Evolutionary conservation across 1,140 invertebrate species (phyloP).

Genomic region (Zaprionus nigranus): DNA sequence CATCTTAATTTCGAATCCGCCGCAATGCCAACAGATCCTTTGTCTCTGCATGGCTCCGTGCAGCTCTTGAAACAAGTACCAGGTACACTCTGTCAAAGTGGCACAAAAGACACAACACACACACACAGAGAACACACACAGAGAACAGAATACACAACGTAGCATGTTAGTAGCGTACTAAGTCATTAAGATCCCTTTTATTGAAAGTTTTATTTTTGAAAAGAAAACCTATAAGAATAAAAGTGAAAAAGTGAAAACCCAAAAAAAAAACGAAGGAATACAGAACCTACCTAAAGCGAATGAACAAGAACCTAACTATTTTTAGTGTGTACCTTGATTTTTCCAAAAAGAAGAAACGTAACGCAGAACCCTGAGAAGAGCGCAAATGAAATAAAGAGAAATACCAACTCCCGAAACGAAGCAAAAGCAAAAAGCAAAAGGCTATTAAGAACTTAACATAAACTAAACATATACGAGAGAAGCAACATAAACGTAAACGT

Average conservation of each 20-base stretch:
- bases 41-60: constrained; percentile 60
- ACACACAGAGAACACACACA: constrained; percentile 25
- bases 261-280: constrained; percentile 38
- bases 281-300: constrained; percentile 79
- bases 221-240: constrained; percentile 12
- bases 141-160: constrained; percentile 35
- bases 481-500: constrained; percentile 56
- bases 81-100: constrained; percentile 43
- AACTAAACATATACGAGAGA: constrained; percentile 45
- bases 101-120: constrained; percentile 42
- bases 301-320: constrained; percentile 81
- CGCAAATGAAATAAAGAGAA: constrained; percentile 25
- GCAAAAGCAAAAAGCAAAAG: constrained; percentile 35
- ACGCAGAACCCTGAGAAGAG: constrained; percentile 48
- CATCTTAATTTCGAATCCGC: constrained; percentile 31
- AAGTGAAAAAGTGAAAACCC: constrained; percentile 20
- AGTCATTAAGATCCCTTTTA: constrained; percentile 67
- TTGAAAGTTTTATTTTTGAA: constrained; percentile 69
- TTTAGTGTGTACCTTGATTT: constrained; percentile 83
- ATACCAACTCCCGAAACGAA: constrained; percentile 36
- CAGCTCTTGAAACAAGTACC: constrained; percentile 30
- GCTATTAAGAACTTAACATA: constrained; percentile 55
- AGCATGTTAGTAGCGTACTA: constrained; percentile 73
- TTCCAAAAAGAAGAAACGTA: constrained; percentile 62
- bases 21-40: constrained; percentile 64